These are phyloP conservation scores for Eufriesea mexicana DNA, from an alignment of 1,140 invertebrate species.

Conservation along the genomic window DNA sequence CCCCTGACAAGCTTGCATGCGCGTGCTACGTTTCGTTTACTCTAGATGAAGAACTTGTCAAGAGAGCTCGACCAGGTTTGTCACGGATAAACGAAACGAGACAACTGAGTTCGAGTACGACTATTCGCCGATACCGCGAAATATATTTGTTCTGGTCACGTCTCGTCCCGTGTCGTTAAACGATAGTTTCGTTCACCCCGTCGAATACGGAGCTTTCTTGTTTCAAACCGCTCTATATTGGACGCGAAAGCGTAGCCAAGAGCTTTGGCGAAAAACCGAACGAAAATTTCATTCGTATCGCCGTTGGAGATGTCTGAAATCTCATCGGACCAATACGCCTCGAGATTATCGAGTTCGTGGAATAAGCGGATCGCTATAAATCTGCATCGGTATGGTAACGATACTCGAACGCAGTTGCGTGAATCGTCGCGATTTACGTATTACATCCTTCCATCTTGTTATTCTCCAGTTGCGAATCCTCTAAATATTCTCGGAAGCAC, in stretches of 20 bases:
- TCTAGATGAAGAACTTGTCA: background rate
- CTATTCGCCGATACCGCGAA: slow-evolving; percentile 14
- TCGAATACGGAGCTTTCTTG: background rate
- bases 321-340: no score
- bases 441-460: background rate
- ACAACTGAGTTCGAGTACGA: background rate
- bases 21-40: background rate
- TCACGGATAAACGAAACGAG: slow-evolving; percentile 6
- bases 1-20: background rate
- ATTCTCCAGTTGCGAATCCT: background rate
- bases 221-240: no score
- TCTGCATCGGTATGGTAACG: no score
- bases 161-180: slow-evolving; percentile 12
- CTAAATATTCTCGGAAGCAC: background rate
- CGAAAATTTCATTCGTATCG: no score
- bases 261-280: no score
- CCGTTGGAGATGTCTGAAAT: no score
- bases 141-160: slow-evolving; percentile 35
- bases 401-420: no score
- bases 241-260: no score
- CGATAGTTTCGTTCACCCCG: slow-evolving; percentile 23
- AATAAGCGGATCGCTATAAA: no score
- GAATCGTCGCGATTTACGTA: no score
- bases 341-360: no score
- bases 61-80: background rate